These are phyloP conservation scores for Drosophila eohydei DNA, from an alignment of 2,888 invertebrate genomes.

Conservation along the genomic window DNA sequence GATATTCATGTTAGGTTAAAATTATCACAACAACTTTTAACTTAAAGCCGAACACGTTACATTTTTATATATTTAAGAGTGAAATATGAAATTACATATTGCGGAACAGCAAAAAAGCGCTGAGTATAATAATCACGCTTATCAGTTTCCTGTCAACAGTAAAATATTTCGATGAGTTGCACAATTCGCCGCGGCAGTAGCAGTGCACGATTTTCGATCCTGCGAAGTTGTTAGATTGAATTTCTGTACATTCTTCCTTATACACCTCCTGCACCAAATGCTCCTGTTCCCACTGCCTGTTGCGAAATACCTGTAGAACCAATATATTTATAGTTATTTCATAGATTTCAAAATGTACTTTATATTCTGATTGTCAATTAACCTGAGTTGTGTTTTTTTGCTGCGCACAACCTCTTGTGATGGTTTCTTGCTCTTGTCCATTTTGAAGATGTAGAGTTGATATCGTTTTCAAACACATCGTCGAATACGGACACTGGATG, in stretches of 20 bases:
- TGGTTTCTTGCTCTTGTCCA: conserved; percentile 85
- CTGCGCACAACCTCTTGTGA: conserved; percentile 89
- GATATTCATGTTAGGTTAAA: conserved; percentile 14
- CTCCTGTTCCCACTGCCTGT: conserved; percentile 88
- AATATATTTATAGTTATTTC: background rate
- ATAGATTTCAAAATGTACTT: background rate
- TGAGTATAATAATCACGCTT: conserved; percentile 85
- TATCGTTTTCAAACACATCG: conserved; percentile 92
- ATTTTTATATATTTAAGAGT: conserved; percentile 4
- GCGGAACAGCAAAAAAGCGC: conserved; percentile 1
- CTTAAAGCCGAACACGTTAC: conserved; percentile 1
- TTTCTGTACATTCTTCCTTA: conserved; percentile 88
- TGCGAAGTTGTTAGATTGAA: conserved; percentile 87
- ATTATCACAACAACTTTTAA: conserved; percentile 33
- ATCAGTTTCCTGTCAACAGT: conserved; percentile 85
- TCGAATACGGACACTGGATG: conserved; percentile 92
- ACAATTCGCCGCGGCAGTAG: conserved; percentile 90
- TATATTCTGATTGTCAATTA: background rate
- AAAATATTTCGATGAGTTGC: conserved; percentile 87
- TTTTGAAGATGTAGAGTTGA: conserved; percentile 88
- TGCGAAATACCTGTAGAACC: conserved; percentile 85
- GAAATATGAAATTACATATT: conserved; percentile 17
- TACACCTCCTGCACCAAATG: conserved; percentile 90
- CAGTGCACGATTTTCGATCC: conserved; percentile 86
- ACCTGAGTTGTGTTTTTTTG: conserved; percentile 88